Percentiles rank a stretch among this genome's conserved stretches.
These are phyloP conservation scores for Lepus europaeus DNA, from an alignment of 2,113 vertebrate genomes.

Conservation along the genomic window DNA sequence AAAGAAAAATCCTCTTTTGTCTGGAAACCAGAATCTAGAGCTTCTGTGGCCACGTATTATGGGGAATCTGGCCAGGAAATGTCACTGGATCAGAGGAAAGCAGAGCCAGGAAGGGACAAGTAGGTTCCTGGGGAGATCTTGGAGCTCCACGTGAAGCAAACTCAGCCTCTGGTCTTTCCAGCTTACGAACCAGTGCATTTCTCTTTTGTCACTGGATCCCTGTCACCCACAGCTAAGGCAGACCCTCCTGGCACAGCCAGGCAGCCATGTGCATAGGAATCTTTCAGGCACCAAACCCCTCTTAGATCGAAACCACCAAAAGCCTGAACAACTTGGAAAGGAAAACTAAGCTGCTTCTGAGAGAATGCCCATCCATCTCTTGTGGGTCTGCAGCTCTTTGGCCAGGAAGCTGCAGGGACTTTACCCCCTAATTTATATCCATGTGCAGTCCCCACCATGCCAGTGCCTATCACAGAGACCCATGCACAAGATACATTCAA, in stretches of 20 bases:
- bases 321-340: background rate
- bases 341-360: background rate
- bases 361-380: background rate
- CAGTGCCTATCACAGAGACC: background rate
- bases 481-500: background rate
- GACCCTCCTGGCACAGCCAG: background rate
- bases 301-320: background rate
- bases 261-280: too few relatives aligned
- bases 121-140: background rate
- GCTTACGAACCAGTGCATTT: background rate
- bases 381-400: background rate
- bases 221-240: background rate
- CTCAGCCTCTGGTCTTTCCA: background rate
- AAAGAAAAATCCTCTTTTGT: background rate
- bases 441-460: background rate
- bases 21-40: background rate
- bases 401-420: background rate
- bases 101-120: background rate
- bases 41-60: background rate
- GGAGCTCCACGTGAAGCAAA: background rate
- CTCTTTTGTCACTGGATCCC: background rate
- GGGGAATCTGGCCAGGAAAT: background rate
- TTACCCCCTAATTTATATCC: background rate
- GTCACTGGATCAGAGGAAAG: background rate
- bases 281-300: background rate